Conservation (phyloP, 1,140 invertebrate genomes). For the Galendromus occidentalis region DNA sequence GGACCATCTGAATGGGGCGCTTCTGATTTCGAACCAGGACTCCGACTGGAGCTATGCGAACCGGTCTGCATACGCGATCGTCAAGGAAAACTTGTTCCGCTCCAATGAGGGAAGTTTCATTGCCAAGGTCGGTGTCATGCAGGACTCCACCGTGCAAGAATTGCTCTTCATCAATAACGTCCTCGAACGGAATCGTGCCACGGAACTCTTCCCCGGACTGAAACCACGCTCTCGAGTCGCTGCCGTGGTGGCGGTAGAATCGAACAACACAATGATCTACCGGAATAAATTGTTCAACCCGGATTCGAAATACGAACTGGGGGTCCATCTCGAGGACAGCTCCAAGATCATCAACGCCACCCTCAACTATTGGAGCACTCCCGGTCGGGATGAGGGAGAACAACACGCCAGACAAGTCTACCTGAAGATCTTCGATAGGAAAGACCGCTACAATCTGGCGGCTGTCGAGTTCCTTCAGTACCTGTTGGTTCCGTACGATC, state of each 20-base stretch:
- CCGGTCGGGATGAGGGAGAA: conserved; percentile 37
- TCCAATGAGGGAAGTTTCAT: conserved; percentile 69
- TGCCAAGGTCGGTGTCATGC: conserved; percentile 60
- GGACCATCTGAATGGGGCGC: conserved; percentile 53
- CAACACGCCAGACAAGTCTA: conserved; percentile 41
- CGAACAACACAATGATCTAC: conserved; percentile 60
- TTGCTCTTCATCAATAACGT: conserved; percentile 72
- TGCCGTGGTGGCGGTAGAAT: conserved; percentile 68
- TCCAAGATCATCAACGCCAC: conserved; percentile 80
- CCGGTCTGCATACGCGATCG: conserved; percentile 43
- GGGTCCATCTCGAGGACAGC: conserved; percentile 80
- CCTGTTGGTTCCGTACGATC: conserved; percentile 34
- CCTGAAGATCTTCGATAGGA: conserved; percentile 52
- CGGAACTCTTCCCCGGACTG: conserved; percentile 60
- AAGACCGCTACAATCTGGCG: conserved; percentile 74
- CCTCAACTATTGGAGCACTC: conserved; percentile 71
- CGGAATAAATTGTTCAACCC: conserved; percentile 83
- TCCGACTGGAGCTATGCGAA: conserved; percentile 37
- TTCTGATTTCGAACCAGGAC: conserved; percentile 66
- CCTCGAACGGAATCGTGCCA: conserved; percentile 60
- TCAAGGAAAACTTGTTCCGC: conserved; percentile 72
- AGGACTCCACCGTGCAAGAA: conserved; percentile 56
- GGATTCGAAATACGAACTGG: conserved; percentile 74
- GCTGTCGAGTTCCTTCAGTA: conserved; percentile 67
- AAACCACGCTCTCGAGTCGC: conserved; percentile 67